These are phyloP conservation scores for Stichodactyla mertensii DNA, from an alignment of 64 coral and sea anemone species.

Conservation along the genomic window DNA sequence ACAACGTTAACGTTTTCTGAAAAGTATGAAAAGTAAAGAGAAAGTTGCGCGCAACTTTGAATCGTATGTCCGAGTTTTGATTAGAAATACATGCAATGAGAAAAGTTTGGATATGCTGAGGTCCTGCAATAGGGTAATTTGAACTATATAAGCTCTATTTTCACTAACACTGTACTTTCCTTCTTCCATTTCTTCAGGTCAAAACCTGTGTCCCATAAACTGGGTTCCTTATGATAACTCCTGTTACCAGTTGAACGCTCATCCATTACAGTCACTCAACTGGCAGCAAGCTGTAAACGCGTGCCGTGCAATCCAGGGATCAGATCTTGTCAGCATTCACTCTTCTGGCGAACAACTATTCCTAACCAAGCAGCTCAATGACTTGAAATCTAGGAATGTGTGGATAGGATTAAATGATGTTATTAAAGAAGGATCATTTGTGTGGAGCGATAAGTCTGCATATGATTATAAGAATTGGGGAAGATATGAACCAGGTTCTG, in stretches of 20 bases:
- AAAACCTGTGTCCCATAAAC: slow-evolving; percentile 60
- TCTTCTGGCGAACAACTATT: slow-evolving; percentile 41
- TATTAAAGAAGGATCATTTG: slow-evolving; percentile 41
- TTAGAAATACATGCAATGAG: too few species aligned
- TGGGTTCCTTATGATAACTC: slow-evolving; percentile 65
- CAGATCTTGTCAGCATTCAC: slow-evolving; percentile 61
- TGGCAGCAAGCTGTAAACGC: slow-evolving; percentile 52
- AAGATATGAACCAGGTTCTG: slow-evolving; percentile 6
- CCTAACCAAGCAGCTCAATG: slow-evolving; percentile 33
- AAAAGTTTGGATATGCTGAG: too few species aligned
- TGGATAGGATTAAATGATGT: slow-evolving; percentile 80
- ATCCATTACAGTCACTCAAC: slow-evolving; percentile 15
- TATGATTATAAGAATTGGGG: slow-evolving; percentile 63
- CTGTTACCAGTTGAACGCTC: slow-evolving; percentile 77
- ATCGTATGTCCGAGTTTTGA: too few species aligned
- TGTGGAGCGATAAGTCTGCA: slow-evolving; percentile 65
- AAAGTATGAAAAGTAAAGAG: too few species aligned
- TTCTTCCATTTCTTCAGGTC: slow-evolving; percentile 30
- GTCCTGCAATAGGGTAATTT: too few species aligned
- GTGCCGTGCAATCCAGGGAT: slow-evolving; percentile 31
- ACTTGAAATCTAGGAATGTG: slow-evolving; percentile 21
- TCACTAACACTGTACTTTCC: background rate
- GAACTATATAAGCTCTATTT: too few species aligned
- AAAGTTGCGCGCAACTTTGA: too few species aligned
- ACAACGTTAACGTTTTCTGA: too few species aligned